phyloP scores from a whole-genome alignment of 2,113 vertebrate species.

The Myrmecophaga tridactyla region DNA sequence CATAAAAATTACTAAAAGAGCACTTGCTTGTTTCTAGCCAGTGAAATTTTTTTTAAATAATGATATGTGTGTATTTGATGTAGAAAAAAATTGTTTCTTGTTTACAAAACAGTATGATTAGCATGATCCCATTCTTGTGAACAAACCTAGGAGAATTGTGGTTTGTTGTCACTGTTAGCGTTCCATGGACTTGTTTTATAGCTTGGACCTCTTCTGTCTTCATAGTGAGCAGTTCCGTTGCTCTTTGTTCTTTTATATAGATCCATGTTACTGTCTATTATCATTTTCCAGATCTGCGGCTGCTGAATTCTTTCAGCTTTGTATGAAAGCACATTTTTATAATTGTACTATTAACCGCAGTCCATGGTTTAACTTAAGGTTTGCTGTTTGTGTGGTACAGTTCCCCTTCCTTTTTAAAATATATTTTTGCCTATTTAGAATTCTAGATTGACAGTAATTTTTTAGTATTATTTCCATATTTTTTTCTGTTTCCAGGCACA shows the following conservation, averaged over 20 bases:
- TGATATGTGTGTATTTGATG: neutral
- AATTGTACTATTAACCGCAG: too few species aligned
- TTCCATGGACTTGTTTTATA: neutral
- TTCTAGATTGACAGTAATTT: neutral
- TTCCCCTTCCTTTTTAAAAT: too few species aligned
- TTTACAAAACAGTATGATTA: neutral
- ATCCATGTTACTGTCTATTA: neutral
- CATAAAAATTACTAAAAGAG: neutral
- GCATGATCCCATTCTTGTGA: neutral
- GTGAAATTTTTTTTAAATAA: neutral
- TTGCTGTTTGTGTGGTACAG: too few species aligned
- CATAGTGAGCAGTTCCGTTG: neutral
- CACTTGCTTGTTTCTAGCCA: neutral
- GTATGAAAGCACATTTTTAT: neutral
- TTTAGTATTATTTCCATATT: neutral
- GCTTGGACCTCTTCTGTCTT: neutral
- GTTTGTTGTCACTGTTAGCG: neutral
- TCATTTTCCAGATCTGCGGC: neutral
- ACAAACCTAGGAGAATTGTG: neutral
- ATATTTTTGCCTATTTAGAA: neutral
- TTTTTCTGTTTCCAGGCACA: neutral
- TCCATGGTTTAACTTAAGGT: too few species aligned
- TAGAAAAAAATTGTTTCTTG: neutral
- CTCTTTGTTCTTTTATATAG: neutral
- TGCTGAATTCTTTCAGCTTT: conserved; percentile 9